These are phyloP conservation scores for Tachina lurida DNA, from an alignment of 2,888 invertebrate species.

Conservation along the genomic window DNA sequence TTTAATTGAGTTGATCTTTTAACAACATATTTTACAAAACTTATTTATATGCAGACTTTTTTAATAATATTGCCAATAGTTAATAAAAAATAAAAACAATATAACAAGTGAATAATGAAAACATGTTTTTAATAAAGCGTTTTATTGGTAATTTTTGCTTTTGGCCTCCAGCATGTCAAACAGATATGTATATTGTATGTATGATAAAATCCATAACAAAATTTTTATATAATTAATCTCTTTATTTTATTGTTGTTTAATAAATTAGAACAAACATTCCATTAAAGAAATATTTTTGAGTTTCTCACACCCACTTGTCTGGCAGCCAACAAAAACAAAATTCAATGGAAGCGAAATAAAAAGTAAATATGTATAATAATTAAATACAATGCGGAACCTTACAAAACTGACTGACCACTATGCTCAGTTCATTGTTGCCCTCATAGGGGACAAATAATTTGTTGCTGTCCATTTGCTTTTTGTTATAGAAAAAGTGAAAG, in stretches of 20 bases:
- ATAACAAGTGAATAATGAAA: not conserved
- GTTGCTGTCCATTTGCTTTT: not conserved
- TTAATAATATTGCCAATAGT: not conserved
- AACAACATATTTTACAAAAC: not conserved
- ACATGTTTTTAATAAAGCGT: slow-evolving; percentile 1
- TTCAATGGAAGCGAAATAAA: not conserved
- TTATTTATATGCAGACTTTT: not conserved
- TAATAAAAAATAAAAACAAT: not conserved
- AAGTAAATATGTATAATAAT: not conserved
- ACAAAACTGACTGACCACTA: not conserved
- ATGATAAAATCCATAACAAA: not conserved
- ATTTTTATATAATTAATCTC: not conserved
- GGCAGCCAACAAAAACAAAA: not conserved
- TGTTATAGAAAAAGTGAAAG: slow-evolving; percentile 58
- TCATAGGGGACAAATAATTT: slow-evolving; percentile 11
- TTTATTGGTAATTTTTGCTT: not conserved
- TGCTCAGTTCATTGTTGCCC: not conserved
- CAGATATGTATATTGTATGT: not conserved
- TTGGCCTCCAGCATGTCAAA: slow-evolving; percentile 4
- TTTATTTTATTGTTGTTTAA: not conserved
- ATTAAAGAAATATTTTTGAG: not conserved
- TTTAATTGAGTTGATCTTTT: not conserved
- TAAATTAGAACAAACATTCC: slow-evolving; percentile 21
- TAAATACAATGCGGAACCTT: slow-evolving; percentile 19
- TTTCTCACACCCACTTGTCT: slow-evolving; percentile 8